Evolutionary conservation across 2,797 vertebrate species (phyloP).

Genomic region (Botia kubotai): DNA sequence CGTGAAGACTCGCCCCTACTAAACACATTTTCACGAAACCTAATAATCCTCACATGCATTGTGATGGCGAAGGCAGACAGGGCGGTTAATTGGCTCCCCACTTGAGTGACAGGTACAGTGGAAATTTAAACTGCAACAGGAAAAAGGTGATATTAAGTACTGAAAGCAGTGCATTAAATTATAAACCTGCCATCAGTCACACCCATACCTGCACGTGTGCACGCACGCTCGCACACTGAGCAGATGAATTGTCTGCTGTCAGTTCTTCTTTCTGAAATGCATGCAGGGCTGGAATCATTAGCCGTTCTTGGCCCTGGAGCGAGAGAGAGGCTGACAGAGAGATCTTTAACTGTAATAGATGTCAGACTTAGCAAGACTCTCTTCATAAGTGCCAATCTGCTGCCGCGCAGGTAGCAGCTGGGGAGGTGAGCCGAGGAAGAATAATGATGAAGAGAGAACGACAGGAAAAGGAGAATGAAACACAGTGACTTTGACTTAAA

Average conservation of each 20-base stretch:
- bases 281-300: conserved; percentile 72
- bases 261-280: conserved; percentile 66
- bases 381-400: conserved; percentile 67
- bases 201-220: background rate
- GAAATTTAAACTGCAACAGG: conserved; percentile 76
- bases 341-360: conserved; percentile 76
- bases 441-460: conserved; percentile 46
- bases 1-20: conserved; percentile 24
- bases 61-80: conserved; percentile 65
- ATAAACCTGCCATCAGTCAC: conserved; percentile 62
- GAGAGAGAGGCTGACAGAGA: conserved; percentile 63
- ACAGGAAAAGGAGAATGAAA: conserved; percentile 37
- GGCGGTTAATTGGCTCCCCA: conserved; percentile 78
- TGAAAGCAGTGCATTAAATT: conserved; percentile 69
- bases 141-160: conserved; percentile 72
- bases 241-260: conserved; percentile 69
- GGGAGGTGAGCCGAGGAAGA: conserved; percentile 46
- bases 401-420: conserved; percentile 56
- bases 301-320: conserved; percentile 66
- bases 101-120: conserved; percentile 69
- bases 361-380: conserved; percentile 69
- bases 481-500: conserved; percentile 21
- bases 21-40: conserved; percentile 35
- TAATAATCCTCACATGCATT: conserved; percentile 40
- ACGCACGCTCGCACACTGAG: conserved; percentile 8